These are phyloP conservation scores for Cheilosia scutellata DNA, from an alignment of 2,888 invertebrate species.

Conservation along the genomic window DNA sequence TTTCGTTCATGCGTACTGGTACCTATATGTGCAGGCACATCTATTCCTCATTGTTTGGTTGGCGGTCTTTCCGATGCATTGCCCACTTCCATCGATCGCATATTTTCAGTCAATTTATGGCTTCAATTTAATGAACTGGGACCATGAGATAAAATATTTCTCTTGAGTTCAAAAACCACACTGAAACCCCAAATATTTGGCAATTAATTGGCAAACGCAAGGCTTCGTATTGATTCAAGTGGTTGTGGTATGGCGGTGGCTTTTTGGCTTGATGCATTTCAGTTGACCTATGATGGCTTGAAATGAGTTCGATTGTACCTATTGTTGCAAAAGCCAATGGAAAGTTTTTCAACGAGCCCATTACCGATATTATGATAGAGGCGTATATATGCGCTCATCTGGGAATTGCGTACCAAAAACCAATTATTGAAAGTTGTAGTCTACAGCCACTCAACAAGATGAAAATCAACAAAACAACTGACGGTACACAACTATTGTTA, in stretches of 20 bases:
- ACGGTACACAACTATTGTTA: too few relatives aligned
- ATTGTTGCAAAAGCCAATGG: too few relatives aligned
- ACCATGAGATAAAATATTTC: constrained; percentile 41
- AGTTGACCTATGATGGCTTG: too few relatives aligned
- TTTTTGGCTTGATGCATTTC: too few relatives aligned
- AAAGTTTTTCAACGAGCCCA: too few relatives aligned
- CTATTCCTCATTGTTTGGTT: constrained; percentile 37
- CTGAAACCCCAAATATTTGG: constrained; percentile 65
- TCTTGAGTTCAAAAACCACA: constrained; percentile 30
- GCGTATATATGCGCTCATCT: too few relatives aligned
- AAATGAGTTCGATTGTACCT: too few relatives aligned
- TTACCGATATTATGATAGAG: too few relatives aligned
- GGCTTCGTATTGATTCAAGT: constrained; percentile 51
- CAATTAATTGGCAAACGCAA: constrained; percentile 65
- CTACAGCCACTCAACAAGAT: too few relatives aligned
- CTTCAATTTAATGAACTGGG: constrained; percentile 70
- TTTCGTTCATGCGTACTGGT: neutral
- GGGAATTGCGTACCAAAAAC: too few relatives aligned
- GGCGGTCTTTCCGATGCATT: constrained; percentile 37
- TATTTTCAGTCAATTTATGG: constrained; percentile 74
- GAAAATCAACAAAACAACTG: too few relatives aligned
- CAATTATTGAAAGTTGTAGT: too few relatives aligned
- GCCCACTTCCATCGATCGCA: constrained; percentile 56
- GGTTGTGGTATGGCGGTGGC: constrained; percentile 6
- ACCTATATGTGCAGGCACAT: neutral